Base-by-base conservation (phyloP, 2,888 invertebrate species). In the Caradrina clavipalpis region DNA sequence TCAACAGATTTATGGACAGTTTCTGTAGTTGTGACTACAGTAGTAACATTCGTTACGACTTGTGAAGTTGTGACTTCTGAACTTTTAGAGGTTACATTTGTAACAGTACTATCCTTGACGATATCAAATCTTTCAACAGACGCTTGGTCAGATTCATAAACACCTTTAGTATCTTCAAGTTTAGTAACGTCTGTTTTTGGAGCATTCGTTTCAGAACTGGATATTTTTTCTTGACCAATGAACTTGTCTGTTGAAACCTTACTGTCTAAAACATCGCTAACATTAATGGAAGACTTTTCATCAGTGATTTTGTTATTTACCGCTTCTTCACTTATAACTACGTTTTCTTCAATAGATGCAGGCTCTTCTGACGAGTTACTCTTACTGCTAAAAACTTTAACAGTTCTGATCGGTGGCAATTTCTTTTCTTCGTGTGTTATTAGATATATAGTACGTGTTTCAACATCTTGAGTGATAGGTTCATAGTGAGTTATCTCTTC, bases 351-450 rank as follows among this genome's bases (percentile, higher is more conserved):
- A 45, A 59, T 54, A 65, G 73, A 31, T 54, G 81, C 73, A 59
- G 88, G 71, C 78, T 92, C 92, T 79, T 94, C 94, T 69, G 92
- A 82, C 7, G 92, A 97, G 95, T 94, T 97, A 93, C 96, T 97
- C 95, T 96, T 97, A 96, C 93, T 97, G 86, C 91, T 97, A 94
- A 93, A 97, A 31, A 95, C 89, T 90, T 95, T 96, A 0, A 95
- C 93, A 26, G 95, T 95, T 76, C 95, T 95, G 55, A 97, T 96
- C 15, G 97, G 97, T 73, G 97, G 97, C 86, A 97, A 93, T 91
- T 96, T 96, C 81, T 97, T 96, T 92, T 97, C 97, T 91, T 98
- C 97, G 73, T 98, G 97, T 7, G 97, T 97, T 78, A 98, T 97
- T 54, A 98, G 91, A 69, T 97, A 97, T 81, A 97, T 96, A 63